These are phyloP conservation scores for Cynopterus sphinx DNA, from an alignment of 2,797 vertebrate species.

Conservation along the genomic window DNA sequence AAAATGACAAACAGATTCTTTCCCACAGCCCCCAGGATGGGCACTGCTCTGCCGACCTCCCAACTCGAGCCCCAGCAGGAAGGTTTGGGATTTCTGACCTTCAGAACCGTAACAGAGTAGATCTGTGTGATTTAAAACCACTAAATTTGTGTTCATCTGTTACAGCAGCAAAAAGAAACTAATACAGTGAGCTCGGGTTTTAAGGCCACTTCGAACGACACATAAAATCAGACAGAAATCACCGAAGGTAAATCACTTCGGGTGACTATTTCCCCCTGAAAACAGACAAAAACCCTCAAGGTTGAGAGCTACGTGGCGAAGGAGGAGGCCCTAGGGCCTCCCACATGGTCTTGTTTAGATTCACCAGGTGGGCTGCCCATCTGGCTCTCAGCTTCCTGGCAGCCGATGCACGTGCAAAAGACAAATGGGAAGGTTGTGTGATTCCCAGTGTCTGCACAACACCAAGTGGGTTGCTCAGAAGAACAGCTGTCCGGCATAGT, in stretches of 20 bases:
- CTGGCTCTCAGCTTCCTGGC: not conserved
- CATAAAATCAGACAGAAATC: not conserved
- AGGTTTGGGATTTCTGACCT: not conserved
- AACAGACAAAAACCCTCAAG: not conserved
- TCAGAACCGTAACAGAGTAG: not conserved
- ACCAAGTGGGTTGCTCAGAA: not conserved
- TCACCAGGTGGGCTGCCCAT: accelerated
- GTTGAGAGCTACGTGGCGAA: not conserved
- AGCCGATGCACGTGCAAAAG: not conserved
- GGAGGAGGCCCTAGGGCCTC: too few relatives aligned
- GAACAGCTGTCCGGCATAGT: not conserved
- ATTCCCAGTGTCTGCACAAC: not conserved
- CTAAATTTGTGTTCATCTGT: not conserved
- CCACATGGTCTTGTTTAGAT: too few relatives aligned
- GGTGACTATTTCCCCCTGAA: not conserved
- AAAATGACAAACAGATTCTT: not conserved
- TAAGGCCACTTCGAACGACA: not conserved
- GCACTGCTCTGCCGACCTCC: not conserved
- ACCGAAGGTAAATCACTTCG: not conserved
- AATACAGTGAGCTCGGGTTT: not conserved
- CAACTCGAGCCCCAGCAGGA: too few relatives aligned
- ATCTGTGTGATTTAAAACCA: not conserved
- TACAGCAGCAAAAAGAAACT: not conserved
- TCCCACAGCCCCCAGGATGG: not conserved
- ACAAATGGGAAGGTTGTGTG: not conserved